These are phyloP conservation scores for Campoplex nolae DNA, from an alignment of 2,888 invertebrate species.

Conservation along the genomic window DNA sequence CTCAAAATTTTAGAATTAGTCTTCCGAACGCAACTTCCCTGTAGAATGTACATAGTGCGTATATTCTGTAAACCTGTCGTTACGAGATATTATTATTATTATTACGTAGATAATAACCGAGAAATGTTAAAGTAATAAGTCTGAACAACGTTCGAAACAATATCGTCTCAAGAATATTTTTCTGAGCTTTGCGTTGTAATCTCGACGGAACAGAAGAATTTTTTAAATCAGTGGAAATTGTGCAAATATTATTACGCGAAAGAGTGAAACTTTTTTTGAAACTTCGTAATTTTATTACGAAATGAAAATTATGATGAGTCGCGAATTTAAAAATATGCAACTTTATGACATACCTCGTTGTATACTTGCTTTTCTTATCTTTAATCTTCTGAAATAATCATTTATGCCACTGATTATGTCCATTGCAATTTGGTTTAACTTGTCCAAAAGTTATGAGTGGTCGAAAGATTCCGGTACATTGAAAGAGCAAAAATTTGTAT, in stretches of 20 bases:
- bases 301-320: slow-evolving; percentile 1
- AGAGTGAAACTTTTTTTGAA: slow-evolving; percentile 40
- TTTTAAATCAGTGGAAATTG: slow-evolving; percentile 43
- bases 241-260: slow-evolving; percentile 57
- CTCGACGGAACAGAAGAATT: slow-evolving; percentile 19
- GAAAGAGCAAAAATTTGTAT: background rate
- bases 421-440: background rate
- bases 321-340: slow-evolving; percentile 32
- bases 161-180: slow-evolving; percentile 11
- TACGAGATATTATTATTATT: slow-evolving; percentile 34
- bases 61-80: slow-evolving; percentile 60
- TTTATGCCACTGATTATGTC: background rate
- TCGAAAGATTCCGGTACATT: background rate
- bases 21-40: slow-evolving; percentile 63
- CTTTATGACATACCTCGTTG: slow-evolving; percentile 40
- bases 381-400: background rate
- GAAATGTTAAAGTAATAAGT: slow-evolving; percentile 29
- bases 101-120: slow-evolving; percentile 16
- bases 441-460: background rate
- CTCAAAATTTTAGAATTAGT: slow-evolving; percentile 60
- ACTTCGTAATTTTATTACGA: slow-evolving; percentile 4
- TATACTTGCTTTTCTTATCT: slow-evolving; percentile 15
- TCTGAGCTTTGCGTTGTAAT: slow-evolving; percentile 34
- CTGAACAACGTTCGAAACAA: background rate
- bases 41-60: slow-evolving; percentile 67